Evolutionary conservation across 2,113 vertebrate species (phyloP).

Genomic region (Hippocampus mohnikei): DNA sequence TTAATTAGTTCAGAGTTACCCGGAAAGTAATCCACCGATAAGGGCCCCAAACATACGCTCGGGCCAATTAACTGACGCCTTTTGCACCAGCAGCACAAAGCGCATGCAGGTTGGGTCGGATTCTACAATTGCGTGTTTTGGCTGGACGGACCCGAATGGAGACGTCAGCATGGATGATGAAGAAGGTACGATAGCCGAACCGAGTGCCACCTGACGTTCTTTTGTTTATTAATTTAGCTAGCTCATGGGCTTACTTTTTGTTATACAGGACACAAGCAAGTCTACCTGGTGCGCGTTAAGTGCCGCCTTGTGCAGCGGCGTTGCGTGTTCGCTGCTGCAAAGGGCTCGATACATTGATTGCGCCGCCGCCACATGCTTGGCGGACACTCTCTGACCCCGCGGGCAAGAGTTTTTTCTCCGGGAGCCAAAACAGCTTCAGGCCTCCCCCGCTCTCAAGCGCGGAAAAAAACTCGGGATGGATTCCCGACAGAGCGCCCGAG

Average conservation of each 20-base stretch:
- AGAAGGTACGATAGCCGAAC: not conserved
- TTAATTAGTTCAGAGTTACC: conserved; percentile 72
- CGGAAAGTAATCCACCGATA: conserved; percentile 70
- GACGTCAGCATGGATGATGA: not conserved
- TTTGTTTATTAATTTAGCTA: too few relatives aligned
- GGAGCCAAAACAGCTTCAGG: not conserved
- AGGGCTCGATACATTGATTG: not conserved
- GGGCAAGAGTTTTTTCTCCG: not conserved
- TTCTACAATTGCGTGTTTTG: not conserved
- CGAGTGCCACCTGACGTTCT: too few relatives aligned
- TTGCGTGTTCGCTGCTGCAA: not conserved
- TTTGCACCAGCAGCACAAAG: conserved; percentile 9
- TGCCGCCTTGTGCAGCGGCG: too few relatives aligned
- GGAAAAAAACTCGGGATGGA: conserved; percentile 1
- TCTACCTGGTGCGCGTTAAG: too few relatives aligned
- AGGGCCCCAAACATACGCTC: conserved; percentile 62
- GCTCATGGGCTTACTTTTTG: too few relatives aligned
- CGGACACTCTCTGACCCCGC: not conserved
- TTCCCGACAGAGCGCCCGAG: not conserved
- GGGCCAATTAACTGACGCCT: conserved; percentile 59
- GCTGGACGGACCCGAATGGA: not conserved
- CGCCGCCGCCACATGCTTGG: not conserved
- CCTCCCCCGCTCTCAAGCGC: not conserved
- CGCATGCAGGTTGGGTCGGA: not conserved
- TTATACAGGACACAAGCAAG: too few relatives aligned